These are phyloP conservation scores for Hypercompe scribonia DNA, from an alignment of 2,888 invertebrate species.

Conservation along the genomic window DNA sequence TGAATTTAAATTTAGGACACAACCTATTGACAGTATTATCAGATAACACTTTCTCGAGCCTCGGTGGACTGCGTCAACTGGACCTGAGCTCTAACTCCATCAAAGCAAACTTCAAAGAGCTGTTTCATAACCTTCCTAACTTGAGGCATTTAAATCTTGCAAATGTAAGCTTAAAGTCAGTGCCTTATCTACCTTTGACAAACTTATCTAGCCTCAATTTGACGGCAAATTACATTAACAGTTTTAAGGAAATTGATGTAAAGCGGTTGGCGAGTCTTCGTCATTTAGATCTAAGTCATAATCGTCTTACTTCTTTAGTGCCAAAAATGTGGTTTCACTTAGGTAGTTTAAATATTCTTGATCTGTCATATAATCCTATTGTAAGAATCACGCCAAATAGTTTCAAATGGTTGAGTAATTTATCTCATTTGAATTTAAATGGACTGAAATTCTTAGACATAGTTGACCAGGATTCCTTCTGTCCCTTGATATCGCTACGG, in stretches of 20 bases:
- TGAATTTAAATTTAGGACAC: conserved; percentile 91
- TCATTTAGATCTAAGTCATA: conserved; percentile 91
- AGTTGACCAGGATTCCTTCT: conserved; percentile 91
- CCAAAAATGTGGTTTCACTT: conserved; percentile 91
- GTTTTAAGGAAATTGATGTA: conserved; percentile 90
- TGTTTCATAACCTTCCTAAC: conserved; percentile 94
- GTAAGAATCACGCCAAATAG: conserved; percentile 90
- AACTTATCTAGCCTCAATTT: conserved; percentile 93
- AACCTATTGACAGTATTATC: conserved; percentile 94
- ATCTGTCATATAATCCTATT: conserved; percentile 94
- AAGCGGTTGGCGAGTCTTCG: conserved; percentile 91
- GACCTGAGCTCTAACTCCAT: conserved; percentile 93
- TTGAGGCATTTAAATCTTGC: conserved; percentile 92
- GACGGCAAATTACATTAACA: conserved; percentile 91
- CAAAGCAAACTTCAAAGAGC: conserved; percentile 94
- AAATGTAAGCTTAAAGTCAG: conserved; percentile 91
- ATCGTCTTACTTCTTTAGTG: conserved; percentile 91
- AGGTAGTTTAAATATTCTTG: conserved; percentile 90
- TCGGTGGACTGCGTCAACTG: conserved; percentile 91
- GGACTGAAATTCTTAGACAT: conserved; percentile 91
- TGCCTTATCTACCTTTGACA: conserved; percentile 92
- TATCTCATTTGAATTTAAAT: conserved; percentile 91
- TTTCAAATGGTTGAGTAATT: conserved; percentile 89
- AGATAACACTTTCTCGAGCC: conserved; percentile 95
- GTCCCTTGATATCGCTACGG: conserved; percentile 90